A percentile compares a stretch with the other conserved stretches of the same genome.
These are phyloP conservation scores for Apodemia mormo DNA, from an alignment of 2,888 invertebrate species.

Conservation along the genomic window DNA sequence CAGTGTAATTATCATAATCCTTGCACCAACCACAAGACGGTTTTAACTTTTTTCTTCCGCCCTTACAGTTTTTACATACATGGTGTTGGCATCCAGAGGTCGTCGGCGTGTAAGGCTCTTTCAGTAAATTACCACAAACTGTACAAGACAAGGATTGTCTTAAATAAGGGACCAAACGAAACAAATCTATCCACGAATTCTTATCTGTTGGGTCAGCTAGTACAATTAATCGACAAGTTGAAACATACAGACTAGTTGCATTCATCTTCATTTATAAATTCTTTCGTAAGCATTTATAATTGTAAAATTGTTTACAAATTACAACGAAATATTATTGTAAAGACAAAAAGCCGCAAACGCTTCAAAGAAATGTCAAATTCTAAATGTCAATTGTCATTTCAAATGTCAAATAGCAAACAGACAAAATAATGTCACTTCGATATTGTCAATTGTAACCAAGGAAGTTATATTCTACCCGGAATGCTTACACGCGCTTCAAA, in stretches of 20 bases:
- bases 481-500: too few species aligned
- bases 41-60: slow-evolving; percentile 91
- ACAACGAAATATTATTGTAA: slow-evolving; percentile 58
- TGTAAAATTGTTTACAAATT: slow-evolving; percentile 70
- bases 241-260: slow-evolving; percentile 90
- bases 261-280: slow-evolving; percentile 83
- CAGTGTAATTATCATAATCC: slow-evolving; percentile 90
- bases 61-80: slow-evolving; percentile 92
- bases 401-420: slow-evolving; percentile 32
- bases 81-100: slow-evolving; percentile 93
- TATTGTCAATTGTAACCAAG: slow-evolving; percentile 26
- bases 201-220: slow-evolving; percentile 87
- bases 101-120: slow-evolving; percentile 90
- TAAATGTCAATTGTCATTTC: neutral
- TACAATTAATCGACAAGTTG: slow-evolving; percentile 90
- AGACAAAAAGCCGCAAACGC: slow-evolving; percentile 74
- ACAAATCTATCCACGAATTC: slow-evolving; percentile 90
- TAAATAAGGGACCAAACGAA: slow-evolving; percentile 91
- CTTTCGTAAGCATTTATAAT: slow-evolving; percentile 53
- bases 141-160: slow-evolving; percentile 94
- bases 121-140: slow-evolving; percentile 91
- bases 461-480: too few species aligned
- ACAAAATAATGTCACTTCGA: slow-evolving; percentile 35
- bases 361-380: slow-evolving; percentile 40
- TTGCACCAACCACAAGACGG: slow-evolving; percentile 93